A percentile compares a stretch with the other conserved stretches of the same genome.
Evolutionary conservation across 1,140 invertebrate genomes (phyloP).

Genomic region (Drosophila grimshawi): DNA sequence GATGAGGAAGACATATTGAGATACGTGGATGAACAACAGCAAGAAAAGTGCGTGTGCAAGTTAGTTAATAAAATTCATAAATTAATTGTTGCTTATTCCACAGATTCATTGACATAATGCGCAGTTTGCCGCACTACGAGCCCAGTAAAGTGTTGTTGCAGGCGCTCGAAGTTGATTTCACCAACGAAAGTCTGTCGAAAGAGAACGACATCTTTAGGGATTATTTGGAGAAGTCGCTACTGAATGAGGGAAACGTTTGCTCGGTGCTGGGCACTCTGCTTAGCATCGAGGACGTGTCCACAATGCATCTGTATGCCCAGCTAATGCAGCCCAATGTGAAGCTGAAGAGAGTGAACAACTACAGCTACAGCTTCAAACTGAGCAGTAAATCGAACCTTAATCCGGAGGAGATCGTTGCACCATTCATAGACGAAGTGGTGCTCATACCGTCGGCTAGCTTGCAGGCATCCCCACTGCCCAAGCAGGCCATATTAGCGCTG

Average conservation of each 20-base stretch:
- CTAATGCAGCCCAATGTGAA: slow-evolving; percentile 42
- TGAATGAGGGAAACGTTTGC: slow-evolving; percentile 56
- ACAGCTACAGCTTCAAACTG: slow-evolving; percentile 3
- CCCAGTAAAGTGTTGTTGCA: slow-evolving; percentile 46
- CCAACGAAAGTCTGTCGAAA: slow-evolving; percentile 18
- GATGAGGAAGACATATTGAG: slow-evolving; percentile 11
- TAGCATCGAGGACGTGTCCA: slow-evolving; percentile 59
- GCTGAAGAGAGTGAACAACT: slow-evolving; percentile 8
- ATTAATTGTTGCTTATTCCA: neutral
- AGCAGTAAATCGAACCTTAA: slow-evolving; percentile 10
- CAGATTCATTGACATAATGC: slow-evolving; percentile 48
- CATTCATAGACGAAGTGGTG: slow-evolving; percentile 65
- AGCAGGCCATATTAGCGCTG: slow-evolving; percentile 40
- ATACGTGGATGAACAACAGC: slow-evolving; percentile 17
- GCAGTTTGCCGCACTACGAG: slow-evolving; percentile 31
- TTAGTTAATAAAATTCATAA: slow-evolving; percentile 8
- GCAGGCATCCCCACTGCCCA: slow-evolving; percentile 23
- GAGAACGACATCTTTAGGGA: slow-evolving; percentile 22
- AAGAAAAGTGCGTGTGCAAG: slow-evolving; percentile 10
- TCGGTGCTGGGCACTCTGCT: slow-evolving; percentile 52
- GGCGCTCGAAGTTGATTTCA: slow-evolving; percentile 44
- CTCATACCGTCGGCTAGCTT: slow-evolving; percentile 63
- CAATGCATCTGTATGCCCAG: slow-evolving; percentile 47
- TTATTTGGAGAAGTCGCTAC: slow-evolving; percentile 25
- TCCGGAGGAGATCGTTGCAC: slow-evolving; percentile 52